A percentile compares a stretch with the other conserved stretches of the same genome.
Evolutionary conservation across 2,888 invertebrate genomes (phyloP).

Genomic region (Drosophila macrospina): DNA sequence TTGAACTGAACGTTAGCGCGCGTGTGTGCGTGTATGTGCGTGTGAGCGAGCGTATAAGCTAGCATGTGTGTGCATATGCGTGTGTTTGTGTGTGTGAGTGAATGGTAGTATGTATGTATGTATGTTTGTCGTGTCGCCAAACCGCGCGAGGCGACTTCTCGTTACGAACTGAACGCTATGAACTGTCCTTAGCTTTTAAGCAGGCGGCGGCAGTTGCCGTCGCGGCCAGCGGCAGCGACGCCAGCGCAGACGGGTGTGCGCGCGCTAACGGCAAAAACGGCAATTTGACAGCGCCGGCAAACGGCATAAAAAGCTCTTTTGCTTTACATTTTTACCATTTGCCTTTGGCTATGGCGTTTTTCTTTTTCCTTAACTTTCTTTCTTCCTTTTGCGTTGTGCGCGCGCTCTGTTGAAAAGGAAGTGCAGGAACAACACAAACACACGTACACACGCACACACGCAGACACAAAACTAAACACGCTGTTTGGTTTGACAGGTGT

Average conservation of each 20-base stretch:
- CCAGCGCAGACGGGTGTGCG: constrained; percentile 49
- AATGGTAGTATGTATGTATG: constrained; percentile 1
- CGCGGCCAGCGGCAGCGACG: constrained; percentile 29
- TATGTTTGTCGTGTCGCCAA: constrained; percentile 48
- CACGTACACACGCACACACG: constrained; percentile 1
- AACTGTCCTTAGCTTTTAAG: constrained; percentile 85
- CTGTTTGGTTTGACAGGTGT: constrained; percentile 38
- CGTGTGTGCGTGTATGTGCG: constrained; percentile 10
- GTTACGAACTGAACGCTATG: constrained; percentile 78
- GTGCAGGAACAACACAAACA: constrained; percentile 29
- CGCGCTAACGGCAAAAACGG: constrained; percentile 29
- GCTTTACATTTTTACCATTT: constrained; percentile 11
- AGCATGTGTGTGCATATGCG: background rate
- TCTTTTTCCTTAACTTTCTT: no score
- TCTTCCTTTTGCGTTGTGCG: constrained; percentile 20
- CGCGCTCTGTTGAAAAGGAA: constrained; percentile 37
- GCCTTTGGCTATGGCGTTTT: constrained; percentile 8
- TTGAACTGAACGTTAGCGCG: background rate
- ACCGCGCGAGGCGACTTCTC: constrained; percentile 74
- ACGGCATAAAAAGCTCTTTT: constrained; percentile 48
- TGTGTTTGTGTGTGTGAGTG: constrained; percentile 5
- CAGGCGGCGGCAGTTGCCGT: constrained; percentile 53
- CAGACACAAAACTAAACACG: background rate
- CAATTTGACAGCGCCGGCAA: constrained; percentile 46
- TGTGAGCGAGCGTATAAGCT: background rate